Evolutionary conservation across 2,797 vertebrate genomes (phyloP), one percentile per base, ranked within the genome.

Genomic region (Myoxocephalus aenaeus): DNA sequence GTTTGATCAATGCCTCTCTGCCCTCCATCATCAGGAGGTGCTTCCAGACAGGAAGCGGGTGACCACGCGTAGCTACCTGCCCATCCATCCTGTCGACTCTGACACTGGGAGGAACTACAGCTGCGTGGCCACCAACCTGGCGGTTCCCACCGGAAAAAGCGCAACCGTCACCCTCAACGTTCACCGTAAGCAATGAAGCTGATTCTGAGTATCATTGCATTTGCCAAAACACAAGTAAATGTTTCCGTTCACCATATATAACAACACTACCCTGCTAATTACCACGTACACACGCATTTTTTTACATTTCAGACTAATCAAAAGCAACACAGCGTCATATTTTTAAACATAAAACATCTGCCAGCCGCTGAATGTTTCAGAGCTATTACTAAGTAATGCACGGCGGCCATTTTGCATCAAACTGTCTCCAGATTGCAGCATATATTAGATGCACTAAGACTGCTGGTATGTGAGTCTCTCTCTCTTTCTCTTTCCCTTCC

Each of bases 31-130:
- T 6, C 90, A 99, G 97, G 97, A 97, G 68, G 88, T 97, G 83
- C 89, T 99, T 75, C 77, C 94, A 0, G 97, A 98, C 1, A 96
- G 97, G 66, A 99, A 99, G 89, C 83, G 97, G n/a, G 96, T 97
- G 90, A 98, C 96, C 10, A 98, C 97, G 0, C 88, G 93, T 1
- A 99, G 98, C 90, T 96, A 89, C 61, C 89, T 99, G 42, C 94
- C 96, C n/a, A 94, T 99, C 87, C 94, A 94, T 59, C 97, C 98
- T 0, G 92, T 97, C 0, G 96, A 97, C 87, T 94, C 95, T 0
- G 98, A 99, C 92, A 98, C 97, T 0, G 98, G 97, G 13, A 93
- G 96, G 6, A 96, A 97, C 72, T 99, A 96, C 90, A 96, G 96
- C 76, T 99, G 97, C 25, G 94, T 96, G 70, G 93, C 96, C 58